A percentile compares a stretch with the other conserved stretches of the same genome.
Conservation (phyloP, 2,113 vertebrate species). For the Cebidichthys violaceus region DNA sequence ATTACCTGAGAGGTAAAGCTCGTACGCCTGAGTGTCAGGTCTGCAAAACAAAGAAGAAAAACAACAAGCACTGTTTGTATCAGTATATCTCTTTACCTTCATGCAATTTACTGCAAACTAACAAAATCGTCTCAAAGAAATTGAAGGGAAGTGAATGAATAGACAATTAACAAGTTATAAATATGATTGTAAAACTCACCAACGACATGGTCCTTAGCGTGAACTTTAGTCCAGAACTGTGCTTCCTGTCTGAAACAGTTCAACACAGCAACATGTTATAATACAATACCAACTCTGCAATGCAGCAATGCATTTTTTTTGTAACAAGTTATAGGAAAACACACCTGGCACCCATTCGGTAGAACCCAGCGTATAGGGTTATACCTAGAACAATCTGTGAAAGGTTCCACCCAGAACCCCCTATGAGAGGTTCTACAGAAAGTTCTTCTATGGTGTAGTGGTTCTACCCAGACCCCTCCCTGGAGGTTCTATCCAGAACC, state of each 20-base stretch:
- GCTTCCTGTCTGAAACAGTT: constrained; percentile 71
- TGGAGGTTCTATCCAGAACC: not conserved
- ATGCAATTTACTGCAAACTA: not conserved
- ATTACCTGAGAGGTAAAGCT: constrained; percentile 72
- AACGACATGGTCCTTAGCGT: constrained; percentile 70
- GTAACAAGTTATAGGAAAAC: not conserved
- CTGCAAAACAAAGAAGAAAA: constrained; percentile 61
- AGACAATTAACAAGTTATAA: not conserved
- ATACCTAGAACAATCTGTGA: not conserved
- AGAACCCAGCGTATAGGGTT: not conserved
- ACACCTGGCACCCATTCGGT: not conserved
- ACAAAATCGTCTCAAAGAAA: not conserved
- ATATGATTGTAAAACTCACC: constrained; percentile 65
- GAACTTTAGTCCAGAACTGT: constrained; percentile 76
- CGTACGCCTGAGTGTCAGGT: constrained; percentile 62
- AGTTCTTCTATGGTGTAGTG: not conserved
- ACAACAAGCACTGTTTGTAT: not conserved
- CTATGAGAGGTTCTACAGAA: not conserved
- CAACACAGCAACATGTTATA: not conserved
- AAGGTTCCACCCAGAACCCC: not conserved
- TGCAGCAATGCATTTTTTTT: not conserved
- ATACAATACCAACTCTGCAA: not conserved
- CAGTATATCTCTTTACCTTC: not conserved
- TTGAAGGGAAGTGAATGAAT: not conserved
- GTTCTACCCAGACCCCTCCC: not conserved